Percentiles rank a stretch among this genome's conserved stretches.
These are phyloP conservation scores for Rhizoglyphus robini DNA, from an alignment of 1,140 invertebrate genomes.

Conservation along the genomic window DNA sequence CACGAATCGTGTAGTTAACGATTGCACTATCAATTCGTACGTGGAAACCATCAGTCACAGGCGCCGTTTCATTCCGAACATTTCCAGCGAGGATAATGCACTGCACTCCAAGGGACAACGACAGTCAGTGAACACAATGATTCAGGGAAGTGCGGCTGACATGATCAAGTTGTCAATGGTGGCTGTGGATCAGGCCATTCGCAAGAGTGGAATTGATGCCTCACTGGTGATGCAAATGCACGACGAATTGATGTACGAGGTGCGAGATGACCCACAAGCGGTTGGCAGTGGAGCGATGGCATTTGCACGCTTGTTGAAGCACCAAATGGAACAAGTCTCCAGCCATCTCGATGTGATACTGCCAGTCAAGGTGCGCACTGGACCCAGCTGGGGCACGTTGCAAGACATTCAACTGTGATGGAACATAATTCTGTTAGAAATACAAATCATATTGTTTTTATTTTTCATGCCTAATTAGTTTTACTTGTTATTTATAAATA, in stretches of 20 bases:
- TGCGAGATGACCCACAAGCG: conserved; percentile 42
- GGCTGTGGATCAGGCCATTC: conserved; percentile 48
- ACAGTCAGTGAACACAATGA: conserved; percentile 83
- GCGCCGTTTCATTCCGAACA: conserved; percentile 59
- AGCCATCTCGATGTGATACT: conserved; percentile 52
- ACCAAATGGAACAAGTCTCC: conserved; percentile 66
- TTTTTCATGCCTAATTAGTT: too few species aligned
- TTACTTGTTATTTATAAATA: too few species aligned
- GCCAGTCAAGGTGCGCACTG: conserved; percentile 70
- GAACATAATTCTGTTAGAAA: too few species aligned
- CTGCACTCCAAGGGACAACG: conserved; percentile 69
- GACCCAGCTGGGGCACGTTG: conserved; percentile 49
- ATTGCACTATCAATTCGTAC: conserved; percentile 56
- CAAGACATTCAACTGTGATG: background rate
- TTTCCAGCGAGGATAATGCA: conserved; percentile 47
- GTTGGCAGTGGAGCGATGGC: conserved; percentile 46
- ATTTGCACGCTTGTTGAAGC: conserved; percentile 39
- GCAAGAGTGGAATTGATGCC: conserved; percentile 30
- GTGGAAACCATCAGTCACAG: conserved; percentile 67
- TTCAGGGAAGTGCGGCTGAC: conserved; percentile 92
- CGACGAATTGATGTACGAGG: conserved; percentile 92
- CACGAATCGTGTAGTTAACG: conserved; percentile 48
- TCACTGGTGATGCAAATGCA: conserved; percentile 73
- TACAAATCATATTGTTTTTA: too few species aligned
- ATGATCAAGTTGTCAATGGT: conserved; percentile 82